phyloP scores from a whole-genome alignment of 1,140 invertebrate species.

The Zaprionus vittiger region DNA sequence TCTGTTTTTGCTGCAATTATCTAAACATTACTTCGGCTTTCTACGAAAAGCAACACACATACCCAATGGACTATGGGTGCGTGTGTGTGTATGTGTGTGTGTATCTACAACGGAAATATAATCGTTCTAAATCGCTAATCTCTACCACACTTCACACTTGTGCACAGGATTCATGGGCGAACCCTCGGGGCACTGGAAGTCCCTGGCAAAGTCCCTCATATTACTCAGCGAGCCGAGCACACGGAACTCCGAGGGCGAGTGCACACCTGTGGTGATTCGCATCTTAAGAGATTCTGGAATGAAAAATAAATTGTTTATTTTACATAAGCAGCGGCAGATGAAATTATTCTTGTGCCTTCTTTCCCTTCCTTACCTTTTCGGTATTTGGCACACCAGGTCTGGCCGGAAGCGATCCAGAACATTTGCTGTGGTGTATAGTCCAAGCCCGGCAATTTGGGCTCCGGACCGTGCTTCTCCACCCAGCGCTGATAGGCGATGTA shows the following conservation, averaged over 20 bases:
- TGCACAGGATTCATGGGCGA: conserved; percentile 94
- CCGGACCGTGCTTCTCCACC: conserved; percentile 87
- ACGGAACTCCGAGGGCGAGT: conserved; percentile 92
- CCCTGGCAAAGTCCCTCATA: conserved; percentile 92
- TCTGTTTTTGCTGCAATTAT: conserved; percentile 31
- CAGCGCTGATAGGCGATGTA: conserved; percentile 92
- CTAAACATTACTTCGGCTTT: conserved; percentile 34
- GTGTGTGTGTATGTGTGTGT: neutral
- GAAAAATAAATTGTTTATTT: neutral
- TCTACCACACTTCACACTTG: conserved; percentile 94
- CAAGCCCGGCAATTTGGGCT: conserved; percentile 88
- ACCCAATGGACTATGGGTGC: conserved; percentile 5
- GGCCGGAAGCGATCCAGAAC: conserved; percentile 89
- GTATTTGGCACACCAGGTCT: conserved; percentile 87
- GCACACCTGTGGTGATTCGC: conserved; percentile 90
- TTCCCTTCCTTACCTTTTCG: conserved; percentile 71
- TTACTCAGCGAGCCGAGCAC: conserved; percentile 96
- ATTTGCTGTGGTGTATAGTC: conserved; percentile 90
- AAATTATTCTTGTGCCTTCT: neutral
- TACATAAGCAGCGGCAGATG: neutral
- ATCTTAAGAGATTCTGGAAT: conserved; percentile 89
- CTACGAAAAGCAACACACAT: conserved; percentile 17
- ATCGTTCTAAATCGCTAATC: conserved; percentile 19
- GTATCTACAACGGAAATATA: conserved; percentile 7
- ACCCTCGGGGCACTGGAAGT: conserved; percentile 93